A percentile compares a stretch with the other conserved stretches of the same genome.
Evolutionary conservation across 2,888 invertebrate genomes (phyloP).

Genomic region (Hydrotaea cyrtoneurina): DNA sequence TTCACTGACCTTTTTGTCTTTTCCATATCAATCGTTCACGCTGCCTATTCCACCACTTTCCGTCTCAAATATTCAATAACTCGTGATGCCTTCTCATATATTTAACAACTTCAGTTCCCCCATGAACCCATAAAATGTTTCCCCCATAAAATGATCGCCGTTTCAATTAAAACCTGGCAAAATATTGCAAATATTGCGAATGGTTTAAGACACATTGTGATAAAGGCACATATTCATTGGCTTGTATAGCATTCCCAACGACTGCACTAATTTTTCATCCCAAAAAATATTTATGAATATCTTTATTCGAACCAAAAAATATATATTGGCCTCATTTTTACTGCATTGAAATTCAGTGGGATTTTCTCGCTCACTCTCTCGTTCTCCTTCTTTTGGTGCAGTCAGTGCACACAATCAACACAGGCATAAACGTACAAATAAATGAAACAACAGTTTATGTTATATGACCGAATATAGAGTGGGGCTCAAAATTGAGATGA

Average conservation of each 20-base stretch:
- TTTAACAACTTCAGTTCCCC: no score
- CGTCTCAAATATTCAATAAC: no score
- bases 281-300: slow-evolving; percentile 2
- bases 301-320: neutral
- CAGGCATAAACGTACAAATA: neutral
- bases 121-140: neutral
- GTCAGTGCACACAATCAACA: slow-evolving; percentile 14
- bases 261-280: neutral
- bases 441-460: neutral
- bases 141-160: neutral
- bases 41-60: no score
- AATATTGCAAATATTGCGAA: slow-evolving; percentile 6
- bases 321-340: slow-evolving; percentile 41
- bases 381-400: neutral
- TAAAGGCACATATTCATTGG: neutral
- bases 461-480: neutral
- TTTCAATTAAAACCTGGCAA: neutral
- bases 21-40: no score
- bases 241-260: neutral
- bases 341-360: slow-evolving; percentile 41
- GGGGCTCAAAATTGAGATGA: no score
- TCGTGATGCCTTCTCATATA: no score
- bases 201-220: neutral
- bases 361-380: slow-evolving; percentile 3
- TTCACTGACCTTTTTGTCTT: no score